Percentiles rank a stretch among this genome's conserved stretches.
Evolutionary conservation across 1,140 invertebrate genomes (phyloP).

Genomic region (Bombus picipes): DNA sequence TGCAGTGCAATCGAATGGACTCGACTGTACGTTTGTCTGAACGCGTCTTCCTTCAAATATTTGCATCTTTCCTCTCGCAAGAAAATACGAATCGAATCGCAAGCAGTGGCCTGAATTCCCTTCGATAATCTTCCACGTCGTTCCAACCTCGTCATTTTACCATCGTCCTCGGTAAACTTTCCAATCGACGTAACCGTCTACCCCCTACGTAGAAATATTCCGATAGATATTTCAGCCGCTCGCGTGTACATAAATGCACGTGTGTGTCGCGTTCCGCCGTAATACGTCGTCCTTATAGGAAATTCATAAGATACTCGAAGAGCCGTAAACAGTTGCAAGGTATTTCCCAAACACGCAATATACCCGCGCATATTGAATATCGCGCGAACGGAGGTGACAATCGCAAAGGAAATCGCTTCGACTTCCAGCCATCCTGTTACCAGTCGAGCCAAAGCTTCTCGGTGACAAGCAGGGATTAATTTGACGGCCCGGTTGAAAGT

Average conservation of each 20-base stretch:
- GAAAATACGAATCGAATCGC: background rate
- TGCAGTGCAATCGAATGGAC: background rate
- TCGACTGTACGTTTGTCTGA: background rate
- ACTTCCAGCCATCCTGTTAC: background rate
- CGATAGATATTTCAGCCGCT: background rate
- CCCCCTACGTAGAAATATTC: background rate
- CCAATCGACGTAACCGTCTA: background rate
- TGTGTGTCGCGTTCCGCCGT: too few relatives aligned
- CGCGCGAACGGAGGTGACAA: background rate
- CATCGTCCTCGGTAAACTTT: background rate
- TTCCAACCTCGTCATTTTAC: background rate
- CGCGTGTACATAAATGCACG: too few relatives aligned
- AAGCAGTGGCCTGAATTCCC: background rate
- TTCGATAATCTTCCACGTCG: background rate
- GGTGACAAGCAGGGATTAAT: constrained; percentile 23
- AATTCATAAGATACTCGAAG: constrained; percentile 42
- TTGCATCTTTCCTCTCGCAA: background rate
- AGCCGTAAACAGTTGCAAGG: constrained; percentile 28
- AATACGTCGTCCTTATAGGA: background rate
- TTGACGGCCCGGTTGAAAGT: constrained; percentile 15
- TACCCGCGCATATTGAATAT: background rate
- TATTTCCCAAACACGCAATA: constrained; percentile 1
- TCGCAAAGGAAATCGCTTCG: too few relatives aligned
- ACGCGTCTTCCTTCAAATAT: background rate
- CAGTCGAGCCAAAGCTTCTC: background rate